Conservation (phyloP, 1,140 invertebrate genomes). For the Apis mellifera region Amel_HAv3.1 CM009940.2:4465501-4466000, state of each 20-base stretch:
- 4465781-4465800: conserved; percentile 34
- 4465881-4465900: conserved; percentile 31
- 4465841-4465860: conserved; percentile 45
- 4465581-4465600: no score
- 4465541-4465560: background rate
- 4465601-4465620: background rate
- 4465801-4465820: conserved; percentile 43
- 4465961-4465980: background rate
- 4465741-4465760: background rate
- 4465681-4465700: no score
- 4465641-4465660: background rate
- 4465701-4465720: no score
- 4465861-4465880: conserved; percentile 57
- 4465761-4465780: background rate
- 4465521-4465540: background rate
- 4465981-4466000: no score
- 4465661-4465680: no score
- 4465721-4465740: background rate
- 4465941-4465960: conserved; percentile 8
- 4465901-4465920: background rate
- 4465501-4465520: background rate
- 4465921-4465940: no score
- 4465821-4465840: conserved; percentile 42
- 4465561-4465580: background rate
- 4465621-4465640: background rate